phyloP scores from a whole-genome alignment of 1,140 invertebrate species.

The Philotrypesis tridentata region DNA sequence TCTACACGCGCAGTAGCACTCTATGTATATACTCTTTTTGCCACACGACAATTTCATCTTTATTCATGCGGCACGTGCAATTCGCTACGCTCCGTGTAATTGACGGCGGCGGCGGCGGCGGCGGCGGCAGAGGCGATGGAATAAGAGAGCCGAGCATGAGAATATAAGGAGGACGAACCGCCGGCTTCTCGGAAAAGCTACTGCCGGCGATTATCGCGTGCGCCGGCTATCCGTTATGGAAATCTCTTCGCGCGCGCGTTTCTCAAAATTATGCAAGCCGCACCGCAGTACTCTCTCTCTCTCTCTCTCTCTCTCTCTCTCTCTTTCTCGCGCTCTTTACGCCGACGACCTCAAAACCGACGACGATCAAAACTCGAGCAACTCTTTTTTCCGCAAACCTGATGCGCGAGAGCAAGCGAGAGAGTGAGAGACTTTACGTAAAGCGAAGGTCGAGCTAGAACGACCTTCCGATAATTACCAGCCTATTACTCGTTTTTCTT shows the following conservation, averaged over 20 bases:
- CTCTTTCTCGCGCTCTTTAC: constrained; percentile 51
- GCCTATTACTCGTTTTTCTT: not conserved
- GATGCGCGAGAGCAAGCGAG: too few relatives aligned
- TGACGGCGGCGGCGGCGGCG: constrained; percentile 18
- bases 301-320: constrained; percentile 50
- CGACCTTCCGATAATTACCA: not conserved
- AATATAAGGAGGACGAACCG: constrained; percentile 39
- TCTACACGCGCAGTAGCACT: not conserved
- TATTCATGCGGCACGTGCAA: constrained; percentile 16
- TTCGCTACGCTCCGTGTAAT: constrained; percentile 18
- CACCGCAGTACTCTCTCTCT: constrained; percentile 6
- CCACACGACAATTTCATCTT: constrained; percentile 21
- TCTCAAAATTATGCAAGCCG: constrained; percentile 37
- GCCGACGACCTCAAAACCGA: too few relatives aligned
- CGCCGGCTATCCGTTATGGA: constrained; percentile 49
- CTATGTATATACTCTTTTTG: not conserved
- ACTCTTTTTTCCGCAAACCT: not conserved
- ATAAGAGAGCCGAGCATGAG: not conserved
- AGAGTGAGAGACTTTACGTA: not conserved
- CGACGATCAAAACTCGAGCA: constrained; percentile 39
- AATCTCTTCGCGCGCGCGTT: constrained; percentile 2
- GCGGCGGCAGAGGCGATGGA: not conserved
- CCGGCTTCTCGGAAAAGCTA: constrained; percentile 41
- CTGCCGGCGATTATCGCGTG: constrained; percentile 45
- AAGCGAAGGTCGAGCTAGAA: not conserved